phyloP scores from a whole-genome alignment of 2,888 invertebrate species.

The Emmelina monodactyla region DNA sequence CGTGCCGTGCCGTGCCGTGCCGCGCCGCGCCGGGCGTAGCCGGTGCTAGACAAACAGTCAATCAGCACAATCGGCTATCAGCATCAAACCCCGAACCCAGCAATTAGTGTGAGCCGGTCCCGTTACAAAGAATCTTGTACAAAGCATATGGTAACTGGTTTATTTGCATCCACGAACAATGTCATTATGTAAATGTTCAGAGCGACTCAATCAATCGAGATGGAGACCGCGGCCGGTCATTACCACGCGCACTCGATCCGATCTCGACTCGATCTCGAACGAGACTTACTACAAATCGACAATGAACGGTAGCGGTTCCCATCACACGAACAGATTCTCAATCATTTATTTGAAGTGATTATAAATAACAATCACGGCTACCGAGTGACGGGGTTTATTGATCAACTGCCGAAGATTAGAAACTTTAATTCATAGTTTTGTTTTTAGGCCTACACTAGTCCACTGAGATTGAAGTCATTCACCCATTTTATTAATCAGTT shows the following conservation, averaged over 20 bases:
- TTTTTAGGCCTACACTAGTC: too few species aligned
- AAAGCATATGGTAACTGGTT: slow-evolving; percentile 22
- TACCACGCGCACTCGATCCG: slow-evolving; percentile 18
- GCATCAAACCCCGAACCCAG: background rate
- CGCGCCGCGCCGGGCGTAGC: slow-evolving; percentile 16
- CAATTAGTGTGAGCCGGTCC: background rate
- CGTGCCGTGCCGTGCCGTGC: slow-evolving; percentile 22
- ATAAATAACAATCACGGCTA: too few species aligned
- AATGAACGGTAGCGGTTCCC: slow-evolving; percentile 3
- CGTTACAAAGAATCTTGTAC: slow-evolving; percentile 1
- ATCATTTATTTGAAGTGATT: too few species aligned
- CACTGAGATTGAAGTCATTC: too few species aligned
- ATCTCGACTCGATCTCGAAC: slow-evolving; percentile 25
- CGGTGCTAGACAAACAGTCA: slow-evolving; percentile 37
- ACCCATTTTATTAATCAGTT: too few species aligned
- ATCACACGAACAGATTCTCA: background rate
- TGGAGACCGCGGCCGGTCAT: slow-evolving; percentile 45
- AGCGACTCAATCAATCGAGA: slow-evolving; percentile 30
- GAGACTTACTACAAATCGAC: too few species aligned
- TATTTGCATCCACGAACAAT: slow-evolving; percentile 51
- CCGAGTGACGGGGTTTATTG: too few species aligned
- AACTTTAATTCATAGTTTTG: too few species aligned
- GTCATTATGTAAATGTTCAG: slow-evolving; percentile 44
- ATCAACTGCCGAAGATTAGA: too few species aligned
- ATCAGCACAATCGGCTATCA: background rate